These are phyloP conservation scores for Rynchops niger DNA, from an alignment of 2,113 vertebrate species.

Conservation along the genomic window DNA sequence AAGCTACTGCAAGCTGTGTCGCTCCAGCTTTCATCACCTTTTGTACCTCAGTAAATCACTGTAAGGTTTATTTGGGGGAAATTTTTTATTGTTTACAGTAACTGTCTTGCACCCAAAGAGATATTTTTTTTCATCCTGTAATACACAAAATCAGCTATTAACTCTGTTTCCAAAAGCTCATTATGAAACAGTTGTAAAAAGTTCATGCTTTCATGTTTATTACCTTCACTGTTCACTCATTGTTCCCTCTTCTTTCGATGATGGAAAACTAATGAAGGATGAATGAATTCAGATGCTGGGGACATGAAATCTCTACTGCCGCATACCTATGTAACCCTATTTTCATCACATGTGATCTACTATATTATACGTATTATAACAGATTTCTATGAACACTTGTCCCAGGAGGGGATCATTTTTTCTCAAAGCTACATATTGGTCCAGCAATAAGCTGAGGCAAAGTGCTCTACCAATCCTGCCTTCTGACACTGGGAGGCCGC, in stretches of 20 bases:
- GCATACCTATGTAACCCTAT: not conserved
- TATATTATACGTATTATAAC: not conserved
- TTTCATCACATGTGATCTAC: not conserved
- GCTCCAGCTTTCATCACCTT: not conserved
- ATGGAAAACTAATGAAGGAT: not conserved
- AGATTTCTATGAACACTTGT: not conserved
- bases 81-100: not conserved
- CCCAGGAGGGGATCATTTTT: not conserved
- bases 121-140: not conserved
- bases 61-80: not conserved
- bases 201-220: not conserved
- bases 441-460: not conserved
- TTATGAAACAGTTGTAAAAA: not conserved
- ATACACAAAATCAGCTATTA: not conserved
- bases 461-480: not conserved
- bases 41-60: not conserved
- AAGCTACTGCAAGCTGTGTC: not conserved
- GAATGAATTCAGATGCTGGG: not conserved
- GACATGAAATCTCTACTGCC: not conserved
- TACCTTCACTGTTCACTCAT: not conserved
- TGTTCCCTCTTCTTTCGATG: not conserved
- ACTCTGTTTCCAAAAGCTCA: not conserved
- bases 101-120: not conserved
- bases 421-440: not conserved
- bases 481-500: not conserved